Evolutionary conservation across 2,888 invertebrate genomes (phyloP), one percentile per base, ranked within the genome.

Genomic region (Drosophila emarginata): DNA sequence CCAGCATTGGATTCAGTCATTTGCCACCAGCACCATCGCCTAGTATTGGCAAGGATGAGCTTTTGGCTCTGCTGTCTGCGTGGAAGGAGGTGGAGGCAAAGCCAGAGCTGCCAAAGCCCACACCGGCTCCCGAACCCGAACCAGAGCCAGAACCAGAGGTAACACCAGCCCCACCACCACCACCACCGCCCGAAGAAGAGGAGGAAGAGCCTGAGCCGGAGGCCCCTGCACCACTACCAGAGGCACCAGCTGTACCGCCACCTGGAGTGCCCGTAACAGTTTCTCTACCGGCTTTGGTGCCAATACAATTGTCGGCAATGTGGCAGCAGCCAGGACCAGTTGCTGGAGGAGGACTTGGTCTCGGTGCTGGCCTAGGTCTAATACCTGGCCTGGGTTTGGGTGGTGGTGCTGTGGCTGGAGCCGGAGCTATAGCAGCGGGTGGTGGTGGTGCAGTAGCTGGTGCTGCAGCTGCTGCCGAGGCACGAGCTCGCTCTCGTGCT

Each of bases 251-350:
- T 1, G 86, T 62, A 15, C 86, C 91, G 6, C 89, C 90, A 64
- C 76, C 91, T 2, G 87, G 87, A 7, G 89, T 89, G 0, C 91
- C 91, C 2, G 57, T 90, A 0, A 91, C 91, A 1, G 90, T 91
- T 0, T 90, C 91, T 0, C 61, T 91, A 67, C 91, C 91, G 26
- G 91, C 91, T 51, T 89, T 91, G 66, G 91, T 91, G 23, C 91
- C 91, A 59, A 91, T 91, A 21, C 91, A 91, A 70, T 65, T 91
- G 15, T 90, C 91, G 1, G 91, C 91, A 12, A 91, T 91, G 91
- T 91, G 90, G 77, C 79, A 5, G 73, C 85, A 53, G 77, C 71
- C 45, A 14, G 73, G 0, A 91, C 74, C 61, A 1, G 82, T 58
- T 2, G 57, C 60, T 52, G 68, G 59, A 2, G 79, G 14, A 7